phyloP scores from a whole-genome alignment of 2,113 vertebrate species.

The Cheirogaleus medius region DNA sequence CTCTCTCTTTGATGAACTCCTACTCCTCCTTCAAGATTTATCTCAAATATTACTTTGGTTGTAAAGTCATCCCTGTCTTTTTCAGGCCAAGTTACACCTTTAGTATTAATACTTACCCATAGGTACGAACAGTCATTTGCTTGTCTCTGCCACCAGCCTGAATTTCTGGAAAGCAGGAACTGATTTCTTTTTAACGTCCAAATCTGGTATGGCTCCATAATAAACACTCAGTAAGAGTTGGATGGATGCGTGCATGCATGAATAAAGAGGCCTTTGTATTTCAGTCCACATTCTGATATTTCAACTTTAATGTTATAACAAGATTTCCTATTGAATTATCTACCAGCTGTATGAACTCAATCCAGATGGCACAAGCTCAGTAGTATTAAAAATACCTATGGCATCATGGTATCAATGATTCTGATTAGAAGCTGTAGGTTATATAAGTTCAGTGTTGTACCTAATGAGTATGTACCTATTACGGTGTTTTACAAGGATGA shows the following conservation, averaged over 20 bases:
- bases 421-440: background rate
- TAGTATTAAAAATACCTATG: background rate
- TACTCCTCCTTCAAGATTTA: background rate
- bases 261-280: background rate
- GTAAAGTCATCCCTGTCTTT: background rate
- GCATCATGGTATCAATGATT: background rate
- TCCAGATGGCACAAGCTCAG: background rate
- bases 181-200: background rate
- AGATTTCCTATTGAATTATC: background rate
- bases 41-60: background rate
- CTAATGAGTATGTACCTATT: background rate
- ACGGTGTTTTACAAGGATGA: background rate
- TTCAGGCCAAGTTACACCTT: background rate
- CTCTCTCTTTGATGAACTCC: background rate
- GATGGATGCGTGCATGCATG: background rate
- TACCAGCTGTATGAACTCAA: background rate
- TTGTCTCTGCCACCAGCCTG: background rate
- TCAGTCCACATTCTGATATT: background rate
- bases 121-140: background rate
- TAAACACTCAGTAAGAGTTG: background rate
- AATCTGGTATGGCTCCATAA: background rate
- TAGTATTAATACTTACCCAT: background rate
- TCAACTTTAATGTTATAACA: background rate
- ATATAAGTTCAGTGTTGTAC: background rate
- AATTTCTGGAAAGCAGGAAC: background rate